Evolutionary conservation across 2,797 vertebrate species (phyloP), one percentile per base, ranked within the genome.

Genomic region (Borostomias antarcticus): DNA sequence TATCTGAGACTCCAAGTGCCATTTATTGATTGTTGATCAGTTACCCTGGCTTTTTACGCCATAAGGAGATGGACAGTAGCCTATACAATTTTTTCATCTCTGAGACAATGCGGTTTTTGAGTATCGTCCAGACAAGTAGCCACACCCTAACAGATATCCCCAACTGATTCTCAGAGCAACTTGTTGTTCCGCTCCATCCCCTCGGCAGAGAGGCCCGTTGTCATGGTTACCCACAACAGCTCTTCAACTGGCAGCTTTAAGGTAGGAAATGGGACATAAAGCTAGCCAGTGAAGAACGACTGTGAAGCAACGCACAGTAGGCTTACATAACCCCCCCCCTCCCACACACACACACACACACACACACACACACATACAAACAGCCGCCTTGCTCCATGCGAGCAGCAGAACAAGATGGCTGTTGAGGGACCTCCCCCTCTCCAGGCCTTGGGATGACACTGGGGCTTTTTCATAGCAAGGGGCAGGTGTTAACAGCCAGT

Each of bases 211-310:
- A 69, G 53, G 70, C 74, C 74, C 77, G 90, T 91, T 89, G 93
- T 90, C 85, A 91, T 91, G 89, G 92, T 93, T 90, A 90, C 92
- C 91, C 93, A 94, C 92, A 93, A 94, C 91, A 94, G 93, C 91
- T 94, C 92, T 94, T 94, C 93, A 93, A 94, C 92, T 94, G 93
- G 93, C 93, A 94, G 93, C 93, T 94, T 94, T 93, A 94, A 86
- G 67, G 54, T 70, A 67, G 73, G 85, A 68, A 51, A 75, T 74
- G 73, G 85, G 84, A 90, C 91, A 88, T 94, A 94, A 94, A 94
- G 93, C 93, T 94, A 93, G 93, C 93, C 93, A 94, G 91, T 92
- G 93, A 94, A 94, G 93, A 93, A 93, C 93, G 92, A 93, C 87
- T 93, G 92, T 94, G 93, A 92, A 88, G 92, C 82, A 93, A 93